These are phyloP conservation scores for Fukomys damarensis DNA, from an alignment of 2,113 vertebrate genomes.

Conservation along the genomic window DNA sequence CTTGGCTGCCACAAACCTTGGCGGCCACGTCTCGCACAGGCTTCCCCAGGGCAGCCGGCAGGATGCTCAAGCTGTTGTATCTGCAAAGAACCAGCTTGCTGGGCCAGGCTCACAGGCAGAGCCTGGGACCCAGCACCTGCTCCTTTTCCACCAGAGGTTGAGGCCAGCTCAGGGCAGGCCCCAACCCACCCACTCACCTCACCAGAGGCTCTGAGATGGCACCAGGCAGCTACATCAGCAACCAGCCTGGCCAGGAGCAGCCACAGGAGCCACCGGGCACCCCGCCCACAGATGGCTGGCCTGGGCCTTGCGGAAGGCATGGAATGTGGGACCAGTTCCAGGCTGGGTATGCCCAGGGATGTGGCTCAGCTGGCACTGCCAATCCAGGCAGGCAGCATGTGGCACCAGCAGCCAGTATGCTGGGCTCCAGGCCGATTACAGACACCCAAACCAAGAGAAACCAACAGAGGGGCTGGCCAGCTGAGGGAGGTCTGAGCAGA, in stretches of 20 bases:
- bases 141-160: not conserved
- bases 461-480: accelerated
- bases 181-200: not conserved
- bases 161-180: not conserved
- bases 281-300: not conserved
- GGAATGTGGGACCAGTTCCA: not conserved
- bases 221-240: not conserved
- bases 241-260: not conserved
- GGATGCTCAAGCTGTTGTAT: conserved; percentile 82
- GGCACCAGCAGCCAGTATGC: not conserved
- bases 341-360: not conserved
- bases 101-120: too few relatives aligned
- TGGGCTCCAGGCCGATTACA: not conserved
- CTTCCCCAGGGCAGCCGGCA: conserved; percentile 90
- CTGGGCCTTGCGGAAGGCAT: not conserved
- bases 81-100: not conserved
- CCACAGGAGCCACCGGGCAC: not conserved
- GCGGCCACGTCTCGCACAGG: conserved; percentile 86
- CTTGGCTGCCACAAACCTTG: conserved; percentile 85
- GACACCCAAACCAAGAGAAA: not conserved
- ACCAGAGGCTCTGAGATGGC: not conserved
- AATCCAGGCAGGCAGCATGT: not conserved
- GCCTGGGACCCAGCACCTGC: not conserved
- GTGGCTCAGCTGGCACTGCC: not conserved
- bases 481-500: not conserved